Percentiles rank a stretch among this genome's conserved stretches.
Evolutionary conservation across 2,888 invertebrate species (phyloP).

Genomic region (Lysandra bellargus): DNA sequence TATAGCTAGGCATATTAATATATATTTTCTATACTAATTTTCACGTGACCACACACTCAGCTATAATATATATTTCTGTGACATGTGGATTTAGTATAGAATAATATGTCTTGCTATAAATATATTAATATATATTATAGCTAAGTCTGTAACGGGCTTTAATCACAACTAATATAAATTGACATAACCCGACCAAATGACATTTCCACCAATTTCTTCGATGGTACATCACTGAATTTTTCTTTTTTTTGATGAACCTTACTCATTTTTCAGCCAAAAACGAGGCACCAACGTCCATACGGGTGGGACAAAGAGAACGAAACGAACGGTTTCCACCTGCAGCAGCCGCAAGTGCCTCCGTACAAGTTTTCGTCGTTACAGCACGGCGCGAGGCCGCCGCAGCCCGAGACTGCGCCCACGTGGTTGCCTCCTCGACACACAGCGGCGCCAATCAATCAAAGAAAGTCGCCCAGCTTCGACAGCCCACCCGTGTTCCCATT

Average conservation of each 20-base stretch:
- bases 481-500: slow-evolving; percentile 72
- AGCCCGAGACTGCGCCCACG: slow-evolving; percentile 54
- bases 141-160: no score
- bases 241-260: not conserved
- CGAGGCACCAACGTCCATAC: slow-evolving; percentile 86
- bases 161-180: no score
- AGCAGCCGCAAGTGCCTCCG: slow-evolving; percentile 81
- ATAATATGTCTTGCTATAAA: no score
- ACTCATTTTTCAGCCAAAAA: slow-evolving; percentile 83
- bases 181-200: no score
- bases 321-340: slow-evolving; percentile 64
- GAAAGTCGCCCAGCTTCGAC: slow-evolving; percentile 70
- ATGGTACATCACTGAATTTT: not conserved
- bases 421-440: slow-evolving; percentile 71
- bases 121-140: no score
- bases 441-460: slow-evolving; percentile 51
- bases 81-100: no score
- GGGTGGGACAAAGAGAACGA: slow-evolving; percentile 84
- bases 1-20: no score
- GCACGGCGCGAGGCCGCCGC: slow-evolving; percentile 78
- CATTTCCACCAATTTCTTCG: no score
- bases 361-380: slow-evolving; percentile 85
- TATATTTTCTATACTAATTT: no score
- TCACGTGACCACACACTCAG: no score
- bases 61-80: no score